These are phyloP conservation scores for Ailurus styani DNA, from an alignment of 2,113 vertebrate species.

Conservation along the genomic window DNA sequence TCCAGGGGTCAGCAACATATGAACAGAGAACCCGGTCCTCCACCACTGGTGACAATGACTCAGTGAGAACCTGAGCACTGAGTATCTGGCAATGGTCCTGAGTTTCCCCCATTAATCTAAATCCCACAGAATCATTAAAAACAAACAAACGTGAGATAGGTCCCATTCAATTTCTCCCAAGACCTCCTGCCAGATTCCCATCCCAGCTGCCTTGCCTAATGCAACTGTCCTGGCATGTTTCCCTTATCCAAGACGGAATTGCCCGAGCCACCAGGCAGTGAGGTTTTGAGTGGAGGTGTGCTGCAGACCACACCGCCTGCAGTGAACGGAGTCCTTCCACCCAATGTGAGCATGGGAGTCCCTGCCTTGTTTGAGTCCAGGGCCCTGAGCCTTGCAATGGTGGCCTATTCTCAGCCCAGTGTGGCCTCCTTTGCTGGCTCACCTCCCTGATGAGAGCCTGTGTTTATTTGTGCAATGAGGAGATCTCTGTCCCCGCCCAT, in stretches of 20 bases:
- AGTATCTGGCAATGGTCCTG: constrained; percentile 11
- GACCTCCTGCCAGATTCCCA: constrained; percentile 11
- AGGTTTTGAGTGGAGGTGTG: background rate
- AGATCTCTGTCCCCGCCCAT: background rate
- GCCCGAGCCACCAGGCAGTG: background rate
- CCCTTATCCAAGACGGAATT: background rate
- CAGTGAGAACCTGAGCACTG: background rate
- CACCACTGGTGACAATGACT: background rate
- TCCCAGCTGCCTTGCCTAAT: background rate
- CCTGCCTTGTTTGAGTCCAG: background rate
- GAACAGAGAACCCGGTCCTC: background rate
- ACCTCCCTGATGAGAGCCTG: background rate
- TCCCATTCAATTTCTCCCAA: background rate
- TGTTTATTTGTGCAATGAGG: background rate
- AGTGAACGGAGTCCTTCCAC: background rate
- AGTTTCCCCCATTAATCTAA: background rate
- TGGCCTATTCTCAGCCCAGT: background rate
- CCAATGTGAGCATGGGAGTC: background rate
- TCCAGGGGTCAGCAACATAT: background rate
- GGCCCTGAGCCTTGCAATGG: background rate
- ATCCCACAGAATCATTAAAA: constrained; percentile 35
- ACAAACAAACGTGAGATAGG: background rate
- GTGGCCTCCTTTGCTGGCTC: background rate
- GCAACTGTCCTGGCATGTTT: background rate
- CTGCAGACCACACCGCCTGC: background rate